Evolutionary conservation across 2,797 vertebrate species (phyloP).

Genomic region (Poliocrania exsul): DNA sequence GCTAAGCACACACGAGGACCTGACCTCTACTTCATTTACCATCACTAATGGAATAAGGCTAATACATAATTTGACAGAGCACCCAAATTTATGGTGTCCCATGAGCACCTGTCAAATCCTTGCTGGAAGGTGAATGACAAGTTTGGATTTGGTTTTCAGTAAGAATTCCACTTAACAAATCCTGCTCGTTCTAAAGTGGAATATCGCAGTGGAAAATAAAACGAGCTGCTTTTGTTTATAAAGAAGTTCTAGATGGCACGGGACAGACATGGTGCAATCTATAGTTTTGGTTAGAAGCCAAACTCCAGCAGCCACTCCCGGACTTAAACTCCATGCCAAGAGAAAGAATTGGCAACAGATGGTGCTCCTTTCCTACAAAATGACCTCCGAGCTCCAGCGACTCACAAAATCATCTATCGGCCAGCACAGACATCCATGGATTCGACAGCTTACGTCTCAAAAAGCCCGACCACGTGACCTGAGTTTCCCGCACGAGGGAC

Average conservation of each 20-base stretch:
- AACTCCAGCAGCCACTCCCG: background rate
- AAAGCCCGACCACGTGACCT: accelerated
- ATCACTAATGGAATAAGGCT: background rate
- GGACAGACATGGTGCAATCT: background rate
- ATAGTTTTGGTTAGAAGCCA: background rate
- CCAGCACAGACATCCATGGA: background rate
- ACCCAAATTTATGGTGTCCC: background rate
- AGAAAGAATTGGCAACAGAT: constrained; percentile 46
- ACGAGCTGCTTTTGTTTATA: background rate
- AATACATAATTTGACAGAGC: background rate
- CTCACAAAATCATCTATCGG: background rate
- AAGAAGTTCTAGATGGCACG: background rate
- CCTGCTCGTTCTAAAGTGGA: background rate
- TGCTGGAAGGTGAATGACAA: background rate
- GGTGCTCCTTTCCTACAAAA: constrained; percentile 64
- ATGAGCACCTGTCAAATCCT: background rate
- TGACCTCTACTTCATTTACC: background rate
- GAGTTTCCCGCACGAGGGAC: background rate
- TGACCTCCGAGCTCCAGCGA: background rate
- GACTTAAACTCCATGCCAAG: background rate
- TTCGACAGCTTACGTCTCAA: background rate
- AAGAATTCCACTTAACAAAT: background rate
- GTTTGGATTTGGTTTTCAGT: background rate
- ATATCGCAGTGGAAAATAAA: background rate
- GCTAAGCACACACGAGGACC: background rate